Base-by-base conservation (phyloP, 2,797 vertebrate genomes). In the Cercopithecus hamlyni region DNA sequence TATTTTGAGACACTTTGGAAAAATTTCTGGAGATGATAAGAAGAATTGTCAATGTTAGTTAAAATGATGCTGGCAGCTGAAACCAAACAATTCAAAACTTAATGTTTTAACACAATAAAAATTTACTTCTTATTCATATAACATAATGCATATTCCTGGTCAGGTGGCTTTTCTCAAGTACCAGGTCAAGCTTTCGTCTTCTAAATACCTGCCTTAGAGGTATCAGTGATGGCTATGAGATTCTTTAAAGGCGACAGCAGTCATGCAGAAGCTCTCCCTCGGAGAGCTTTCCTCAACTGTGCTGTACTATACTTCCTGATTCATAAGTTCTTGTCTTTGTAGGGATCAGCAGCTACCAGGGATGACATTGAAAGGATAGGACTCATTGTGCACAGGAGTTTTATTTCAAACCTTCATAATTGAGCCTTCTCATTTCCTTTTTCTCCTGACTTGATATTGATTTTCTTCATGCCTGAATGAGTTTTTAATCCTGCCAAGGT, bases 401-500 rank as follows among this genome's bases (percentile, higher is more conserved):
- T 33, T 17, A 82, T 80, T 97, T 93, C 55, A 79, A 94, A 72
- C 12, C 14, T 48, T 93, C 36, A 41, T n/a, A 87, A 48, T 0
- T 64, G 84, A 88, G 45, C 61, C 87, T 93, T 86, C 80, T 76
- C 45, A 52, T 83, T 70, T 86, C 45, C 26, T 75, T 90, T 93
- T 85, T 67, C 75, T 83, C 76, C 76, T 91, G 20, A 72, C 20
- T 92, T 94, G 39, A 77, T 90, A 92, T 61, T 86, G 90, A 96
- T 97, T 97, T 96, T 92, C 90, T 94, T 96, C 80, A 77, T 80
- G 33, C 33, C 85, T 75, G 36, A 88, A 95, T 97, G 45, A 64
- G 50, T 43, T 89, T 91, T 80, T 41, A 97, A 96, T 97, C 94
- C 86, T 93, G 48, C 93, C 88, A 97, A 96, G 85, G 94, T 95